Conservation (phyloP, 2,797 vertebrate genomes). For the Hippoglossus hippoglossus region DNA sequence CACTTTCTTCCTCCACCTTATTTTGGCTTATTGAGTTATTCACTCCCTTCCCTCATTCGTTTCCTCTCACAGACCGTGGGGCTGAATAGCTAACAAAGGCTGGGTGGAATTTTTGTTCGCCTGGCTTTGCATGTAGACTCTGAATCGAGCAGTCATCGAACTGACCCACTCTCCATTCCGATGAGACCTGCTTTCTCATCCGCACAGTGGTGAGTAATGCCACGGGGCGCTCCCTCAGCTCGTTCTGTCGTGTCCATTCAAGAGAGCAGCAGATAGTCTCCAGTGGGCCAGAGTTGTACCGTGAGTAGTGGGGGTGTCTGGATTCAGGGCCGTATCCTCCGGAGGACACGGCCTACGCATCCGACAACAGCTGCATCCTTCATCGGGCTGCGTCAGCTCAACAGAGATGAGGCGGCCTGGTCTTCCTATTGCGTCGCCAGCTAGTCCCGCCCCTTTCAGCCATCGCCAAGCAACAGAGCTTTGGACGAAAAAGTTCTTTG, state of each 20-base stretch:
- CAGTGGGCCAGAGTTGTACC: conserved; percentile 3
- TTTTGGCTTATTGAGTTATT: conserved; percentile 49
- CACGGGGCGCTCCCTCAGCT: conserved; percentile 14
- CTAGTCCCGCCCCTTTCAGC: too few relatives aligned
- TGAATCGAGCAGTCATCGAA: conserved; percentile 56
- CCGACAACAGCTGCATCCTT: too few relatives aligned
- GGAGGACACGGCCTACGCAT: too few relatives aligned
- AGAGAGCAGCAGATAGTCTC: conserved; percentile 53
- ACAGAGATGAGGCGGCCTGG: too few relatives aligned
- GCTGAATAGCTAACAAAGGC: conserved; percentile 41
- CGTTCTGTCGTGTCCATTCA: conserved; percentile 36
- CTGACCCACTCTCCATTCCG: conserved; percentile 52
- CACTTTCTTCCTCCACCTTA: conserved; percentile 31
- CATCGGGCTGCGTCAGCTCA: too few relatives aligned
- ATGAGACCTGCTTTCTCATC: conserved; percentile 51
- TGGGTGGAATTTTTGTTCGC: conserved; percentile 10
- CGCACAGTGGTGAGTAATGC: conserved; percentile 28
- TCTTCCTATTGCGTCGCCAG: too few relatives aligned
- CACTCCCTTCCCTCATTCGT: conserved; percentile 25
- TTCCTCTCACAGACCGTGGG: conserved; percentile 14
- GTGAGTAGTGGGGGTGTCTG: too few relatives aligned
- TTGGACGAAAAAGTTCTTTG: too few relatives aligned
- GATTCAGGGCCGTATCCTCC: too few relatives aligned
- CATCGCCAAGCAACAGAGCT: too few relatives aligned
- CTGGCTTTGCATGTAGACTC: conserved; percentile 40